Evolutionary conservation across 2,113 vertebrate species (phyloP).

Genomic region (Apistogramma diplotaenia): DNA sequence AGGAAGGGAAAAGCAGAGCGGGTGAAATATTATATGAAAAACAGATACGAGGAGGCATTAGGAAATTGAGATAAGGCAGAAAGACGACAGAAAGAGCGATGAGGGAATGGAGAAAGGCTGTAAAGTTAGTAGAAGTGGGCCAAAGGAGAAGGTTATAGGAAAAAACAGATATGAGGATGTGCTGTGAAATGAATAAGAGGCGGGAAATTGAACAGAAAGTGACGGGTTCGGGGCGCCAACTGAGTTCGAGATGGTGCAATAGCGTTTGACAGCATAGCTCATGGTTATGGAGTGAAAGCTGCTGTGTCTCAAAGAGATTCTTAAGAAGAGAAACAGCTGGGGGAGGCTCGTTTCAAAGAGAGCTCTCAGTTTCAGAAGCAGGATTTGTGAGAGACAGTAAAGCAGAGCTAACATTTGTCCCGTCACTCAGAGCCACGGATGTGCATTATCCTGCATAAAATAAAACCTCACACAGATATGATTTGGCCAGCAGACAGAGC

Average conservation of each 20-base stretch:
- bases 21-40: constrained; percentile 71
- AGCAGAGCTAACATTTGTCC: constrained; percentile 59
- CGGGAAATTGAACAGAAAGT: constrained; percentile 41
- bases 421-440: constrained; percentile 54
- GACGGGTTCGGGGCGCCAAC: neutral
- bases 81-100: neutral
- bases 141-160: constrained; percentile 29
- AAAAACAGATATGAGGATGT: constrained; percentile 46
- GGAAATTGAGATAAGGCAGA: constrained; percentile 60
- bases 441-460: constrained; percentile 36
- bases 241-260: constrained; percentile 17
- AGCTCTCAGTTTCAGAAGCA: constrained; percentile 46
- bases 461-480: constrained; percentile 14
- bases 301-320: constrained; percentile 38
- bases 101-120: constrained; percentile 39
- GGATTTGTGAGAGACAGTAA: constrained; percentile 24
- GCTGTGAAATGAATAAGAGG: constrained; percentile 5
- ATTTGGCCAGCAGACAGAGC: constrained; percentile 26
- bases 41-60: constrained; percentile 57
- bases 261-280: neutral
- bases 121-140: constrained; percentile 27
- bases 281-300: constrained; percentile 31
- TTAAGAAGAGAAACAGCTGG: constrained; percentile 67
- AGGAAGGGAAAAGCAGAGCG: constrained; percentile 41
- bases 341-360: constrained; percentile 59